Base-by-base conservation (phyloP, 2,113 vertebrate species). In the Muscicapa adusta region DNA sequence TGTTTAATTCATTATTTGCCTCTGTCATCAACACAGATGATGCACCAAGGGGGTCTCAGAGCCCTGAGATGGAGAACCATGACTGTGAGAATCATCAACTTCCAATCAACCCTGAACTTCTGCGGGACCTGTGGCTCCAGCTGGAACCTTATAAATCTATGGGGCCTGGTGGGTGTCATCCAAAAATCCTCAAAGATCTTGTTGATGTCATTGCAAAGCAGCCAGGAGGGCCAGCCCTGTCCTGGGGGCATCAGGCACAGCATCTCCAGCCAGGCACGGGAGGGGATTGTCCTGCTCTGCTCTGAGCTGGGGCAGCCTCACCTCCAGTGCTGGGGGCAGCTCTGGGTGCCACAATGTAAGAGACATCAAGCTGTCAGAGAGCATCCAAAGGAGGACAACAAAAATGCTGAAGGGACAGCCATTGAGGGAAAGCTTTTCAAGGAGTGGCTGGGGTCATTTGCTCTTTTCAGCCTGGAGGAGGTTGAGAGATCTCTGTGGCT, bases 211-310 rank as follows among this genome's bases (percentile, higher is more conserved):
- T 14, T 0, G 0, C 20, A 56, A 56, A 42, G 11, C 17, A 34
- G 25, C 11, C 34, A 56, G 20, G 24, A 63, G 28, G 42, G 17
- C 13, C 10, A 56, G 1, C 23, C 47, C 5, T 1, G 0, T 54
- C 48, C n/a, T 47, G 13, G 15, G 13, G 4, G 1, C 16, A 48
- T 71, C n/a, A 40, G 29, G 56, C 10, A 40, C 29, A 31, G 1
- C 58, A 47, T 40, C 0, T 0, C 14, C 42, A 48, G 10, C 31
- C 0, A 0, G 47, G 4, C 3, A 25, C 57, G 17, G 25, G 14
- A 42, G 11, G 13, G 11, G 9, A 57, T 72, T 50, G 10, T 34
- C 34, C 17, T 0, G 0, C 11, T 71, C 42, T 85, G 15, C 34
- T 65, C 66, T 63, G 31, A 2, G 0, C 11, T 79, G 31, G 9